These are phyloP conservation scores for Lasioglossum albipes DNA, from an alignment of 1,140 invertebrate genomes.

Conservation along the genomic window DNA sequence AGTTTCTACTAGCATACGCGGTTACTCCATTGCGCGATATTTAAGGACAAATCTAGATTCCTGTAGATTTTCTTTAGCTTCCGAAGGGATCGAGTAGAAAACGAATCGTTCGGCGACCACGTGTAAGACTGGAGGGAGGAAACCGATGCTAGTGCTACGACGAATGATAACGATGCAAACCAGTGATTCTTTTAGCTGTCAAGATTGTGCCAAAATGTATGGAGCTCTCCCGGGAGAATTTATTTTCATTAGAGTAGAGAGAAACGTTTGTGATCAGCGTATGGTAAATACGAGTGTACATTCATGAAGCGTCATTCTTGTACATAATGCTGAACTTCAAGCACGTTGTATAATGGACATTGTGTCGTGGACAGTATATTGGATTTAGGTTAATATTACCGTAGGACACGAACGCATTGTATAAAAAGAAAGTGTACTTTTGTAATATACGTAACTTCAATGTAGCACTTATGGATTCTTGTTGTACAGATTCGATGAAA, in stretches of 20 bases:
- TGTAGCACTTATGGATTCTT: neutral
- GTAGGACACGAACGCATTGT: no score
- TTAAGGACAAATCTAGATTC: neutral
- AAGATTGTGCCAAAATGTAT: constrained; percentile 48
- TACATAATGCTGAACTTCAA: constrained; percentile 26
- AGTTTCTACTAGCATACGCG: neutral
- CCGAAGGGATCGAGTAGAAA: neutral
- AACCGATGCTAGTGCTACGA: neutral
- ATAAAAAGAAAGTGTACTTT: neutral
- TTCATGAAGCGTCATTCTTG: constrained; percentile 29
- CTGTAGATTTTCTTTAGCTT: neutral
- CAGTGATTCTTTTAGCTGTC: neutral
- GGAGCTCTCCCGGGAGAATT: constrained; percentile 33
- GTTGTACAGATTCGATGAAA: neutral
- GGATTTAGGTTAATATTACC: neutral
- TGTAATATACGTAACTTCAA: constrained; percentile 3
- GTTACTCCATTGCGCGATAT: neutral
- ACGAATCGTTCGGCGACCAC: neutral
- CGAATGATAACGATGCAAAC: neutral
- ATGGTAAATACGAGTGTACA: constrained; percentile 33
- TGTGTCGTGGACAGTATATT: neutral
- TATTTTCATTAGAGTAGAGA: constrained; percentile 46
- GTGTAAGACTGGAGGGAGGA: neutral
- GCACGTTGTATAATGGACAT: constrained; percentile 1
- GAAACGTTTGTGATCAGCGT: constrained; percentile 36